phyloP scores from a whole-genome alignment of 2,797 vertebrate genomes.

The Eulemur rubriventer region DNA sequence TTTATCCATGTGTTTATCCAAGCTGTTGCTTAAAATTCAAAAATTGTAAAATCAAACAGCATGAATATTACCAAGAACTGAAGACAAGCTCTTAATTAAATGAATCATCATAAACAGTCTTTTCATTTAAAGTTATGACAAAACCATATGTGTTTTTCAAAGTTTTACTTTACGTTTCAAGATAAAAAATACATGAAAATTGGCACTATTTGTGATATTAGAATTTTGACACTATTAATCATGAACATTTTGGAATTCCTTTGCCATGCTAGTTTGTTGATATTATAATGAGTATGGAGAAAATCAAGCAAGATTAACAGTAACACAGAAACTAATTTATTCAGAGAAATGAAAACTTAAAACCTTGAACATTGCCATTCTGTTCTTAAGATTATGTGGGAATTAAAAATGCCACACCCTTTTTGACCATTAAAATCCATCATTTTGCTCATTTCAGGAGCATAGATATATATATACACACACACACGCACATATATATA shows the following conservation, averaged over 20 bases:
- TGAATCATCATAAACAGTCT: not conserved
- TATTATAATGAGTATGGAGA: not conserved
- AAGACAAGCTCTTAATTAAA: conserved; percentile 29
- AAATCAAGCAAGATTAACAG: conserved; percentile 54
- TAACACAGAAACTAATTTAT: conserved; percentile 20
- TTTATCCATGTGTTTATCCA: not conserved
- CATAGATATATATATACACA: not conserved
- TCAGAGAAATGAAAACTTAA: not conserved
- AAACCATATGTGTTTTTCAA: not conserved
- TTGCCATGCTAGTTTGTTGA: not conserved
- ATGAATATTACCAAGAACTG: not conserved
- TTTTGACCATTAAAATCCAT: conserved; percentile 63
- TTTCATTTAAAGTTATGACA: not conserved
- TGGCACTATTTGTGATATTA: not conserved
- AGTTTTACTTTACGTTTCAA: not conserved
- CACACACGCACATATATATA: not conserved
- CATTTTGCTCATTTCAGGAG: no score
- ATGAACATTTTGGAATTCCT: not conserved
- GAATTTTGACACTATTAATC: not conserved
- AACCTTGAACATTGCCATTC: not conserved
- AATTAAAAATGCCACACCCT: conserved; percentile 56
- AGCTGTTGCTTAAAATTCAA: conserved; percentile 20
- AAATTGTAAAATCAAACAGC: not conserved
- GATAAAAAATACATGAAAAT: not conserved
- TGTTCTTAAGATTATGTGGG: conserved; percentile 22